These are phyloP conservation scores for Diachrysia chrysitis DNA, from an alignment of 2,888 invertebrate genomes.

Conservation along the genomic window DNA sequence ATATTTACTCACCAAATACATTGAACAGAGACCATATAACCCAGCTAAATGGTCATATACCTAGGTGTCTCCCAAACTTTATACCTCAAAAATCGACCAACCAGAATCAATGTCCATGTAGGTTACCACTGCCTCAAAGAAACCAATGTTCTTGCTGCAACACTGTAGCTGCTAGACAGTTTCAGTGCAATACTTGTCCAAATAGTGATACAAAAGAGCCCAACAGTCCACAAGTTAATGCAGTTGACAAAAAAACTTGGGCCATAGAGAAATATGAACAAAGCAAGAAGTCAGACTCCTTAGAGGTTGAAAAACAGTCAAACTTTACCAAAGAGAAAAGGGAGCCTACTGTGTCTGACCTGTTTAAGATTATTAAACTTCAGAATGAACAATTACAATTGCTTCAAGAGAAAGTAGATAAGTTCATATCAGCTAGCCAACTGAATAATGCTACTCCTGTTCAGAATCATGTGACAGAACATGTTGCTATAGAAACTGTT, in stretches of 20 bases:
- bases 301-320: conserved; percentile 74
- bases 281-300: conserved; percentile 64
- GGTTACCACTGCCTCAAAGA: conserved; percentile 44
- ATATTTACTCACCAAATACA: conserved; percentile 26
- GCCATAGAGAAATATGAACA: conserved; percentile 78
- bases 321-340: conserved; percentile 77
- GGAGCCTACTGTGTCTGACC: conserved; percentile 89
- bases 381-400: conserved; percentile 91
- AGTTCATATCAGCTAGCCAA: conserved; percentile 78
- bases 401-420: conserved; percentile 91
- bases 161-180: conserved; percentile 29
- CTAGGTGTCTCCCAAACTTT: conserved; percentile 16
- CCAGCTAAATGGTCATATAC: conserved; percentile 3
- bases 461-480: conserved; percentile 72
- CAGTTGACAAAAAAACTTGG: conserved; percentile 80
- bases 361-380: conserved; percentile 91
- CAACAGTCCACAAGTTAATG: conserved; percentile 62
- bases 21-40: conserved; percentile 6
- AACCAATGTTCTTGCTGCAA: conserved; percentile 56
- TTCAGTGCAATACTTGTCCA: conserved; percentile 32
- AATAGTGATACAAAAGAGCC: conserved; percentile 48
- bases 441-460: conserved; percentile 62
- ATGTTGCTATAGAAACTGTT: conserved; percentile 73
- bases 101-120: conserved; percentile 48
- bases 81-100: conserved; percentile 27